These are phyloP conservation scores for Malurus alboscapulatus DNA, from an alignment of 2,113 vertebrate species.

Conservation along the genomic window DNA sequence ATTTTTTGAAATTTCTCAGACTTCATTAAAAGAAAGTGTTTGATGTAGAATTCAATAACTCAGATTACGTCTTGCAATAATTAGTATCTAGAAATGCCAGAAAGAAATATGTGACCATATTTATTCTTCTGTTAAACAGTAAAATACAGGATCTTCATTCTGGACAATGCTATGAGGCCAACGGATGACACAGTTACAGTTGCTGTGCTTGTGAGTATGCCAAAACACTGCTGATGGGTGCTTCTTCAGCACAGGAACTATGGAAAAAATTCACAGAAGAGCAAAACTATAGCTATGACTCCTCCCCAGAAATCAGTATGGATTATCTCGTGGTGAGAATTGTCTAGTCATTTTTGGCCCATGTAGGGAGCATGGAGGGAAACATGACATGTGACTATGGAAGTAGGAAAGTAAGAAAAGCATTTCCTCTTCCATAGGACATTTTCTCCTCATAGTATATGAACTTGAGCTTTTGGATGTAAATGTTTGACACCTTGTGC, in stretches of 20 bases:
- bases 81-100: background rate
- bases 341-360: background rate
- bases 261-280: background rate
- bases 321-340: background rate
- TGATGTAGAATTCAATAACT: background rate
- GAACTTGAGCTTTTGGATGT: background rate
- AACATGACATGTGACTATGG: fast-evolving
- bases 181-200: conserved; percentile 44
- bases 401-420: background rate
- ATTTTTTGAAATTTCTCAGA: background rate
- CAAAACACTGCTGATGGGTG: background rate
- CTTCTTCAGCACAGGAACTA: background rate
- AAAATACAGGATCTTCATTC: conserved; percentile 69
- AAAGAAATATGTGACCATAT: background rate
- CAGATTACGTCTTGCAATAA: background rate
- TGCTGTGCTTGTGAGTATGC: conserved; percentile 64
- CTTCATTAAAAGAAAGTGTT: background rate
- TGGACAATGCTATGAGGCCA: conserved; percentile 71
- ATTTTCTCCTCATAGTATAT: background rate
- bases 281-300: background rate
- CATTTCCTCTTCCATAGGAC: background rate
- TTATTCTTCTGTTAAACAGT: conserved; percentile 52
- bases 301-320: background rate
- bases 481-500: background rate
- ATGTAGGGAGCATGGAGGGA: background rate